Base-by-base conservation (phyloP, 2,113 vertebrate species). In the Ageneiosus marmoratus region DNA sequence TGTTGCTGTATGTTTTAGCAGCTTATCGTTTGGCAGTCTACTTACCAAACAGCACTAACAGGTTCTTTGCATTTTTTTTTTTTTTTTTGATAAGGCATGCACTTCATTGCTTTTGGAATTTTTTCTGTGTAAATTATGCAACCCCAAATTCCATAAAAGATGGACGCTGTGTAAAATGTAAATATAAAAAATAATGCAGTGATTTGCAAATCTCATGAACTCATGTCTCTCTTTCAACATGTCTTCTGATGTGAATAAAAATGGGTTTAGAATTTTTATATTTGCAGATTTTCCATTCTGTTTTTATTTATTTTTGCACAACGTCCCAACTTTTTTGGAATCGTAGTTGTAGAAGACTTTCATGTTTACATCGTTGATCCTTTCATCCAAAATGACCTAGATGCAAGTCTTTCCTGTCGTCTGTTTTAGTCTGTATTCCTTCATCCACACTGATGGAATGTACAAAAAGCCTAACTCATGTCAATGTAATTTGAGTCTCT, bases 401-500 rank as follows among this genome's bases (percentile, higher is more conserved):
- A 20, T 16, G 3, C 7, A 12, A 10, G 34, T 16, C 13, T 12
- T 72, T 58, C 22, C 37, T 37, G 53, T n/a, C 27, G 9, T 32
- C 22, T 69, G 65, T 69, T 41, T 41, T 63, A 1, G 12, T 41
- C 13, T 41, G 41, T 27, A 32, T 82, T 82, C 12, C n/a, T 12
- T 9, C 10, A 5, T 20, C 12, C 37, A 8, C 4, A 34, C 18
- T 48, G 24, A 15, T 56, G 53, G 20, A 81, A 60, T 58, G n/a
- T 34, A 58, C 41, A 73, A 34, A 73, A 60, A 16, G 48, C 24
- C 46, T 24, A 24, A 77, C 9, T 41, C 29, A 13, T 63, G n/a
- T 73, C 20, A 22, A 34, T 84, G 79, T 73, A 84, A 79, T 44
- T 8, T 34, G 78, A 84, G 53, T 58, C 37, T 58, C 37, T 58